A percentile compares a stretch with the other conserved stretches of the same genome.
phyloP scores from a whole-genome alignment of 2,797 vertebrate genomes.

The Periparus ater region DNA sequence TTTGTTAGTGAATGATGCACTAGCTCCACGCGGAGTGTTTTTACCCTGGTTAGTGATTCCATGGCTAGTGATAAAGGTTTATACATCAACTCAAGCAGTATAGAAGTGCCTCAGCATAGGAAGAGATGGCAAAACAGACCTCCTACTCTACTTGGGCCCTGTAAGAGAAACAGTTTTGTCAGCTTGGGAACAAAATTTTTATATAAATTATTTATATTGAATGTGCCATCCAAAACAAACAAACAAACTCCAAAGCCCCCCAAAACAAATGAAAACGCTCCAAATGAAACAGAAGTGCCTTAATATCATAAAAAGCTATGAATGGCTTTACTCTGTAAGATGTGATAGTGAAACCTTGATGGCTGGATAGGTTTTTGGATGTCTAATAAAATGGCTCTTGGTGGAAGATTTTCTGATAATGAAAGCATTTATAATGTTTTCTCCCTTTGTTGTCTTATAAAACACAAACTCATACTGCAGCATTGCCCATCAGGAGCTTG shows the following conservation, averaged over 20 bases:
- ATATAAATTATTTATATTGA: background rate
- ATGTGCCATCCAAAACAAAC: background rate
- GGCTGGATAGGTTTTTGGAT: background rate
- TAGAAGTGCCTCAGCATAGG: background rate
- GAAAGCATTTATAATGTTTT: background rate
- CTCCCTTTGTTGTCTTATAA: background rate
- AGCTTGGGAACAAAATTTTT: background rate
- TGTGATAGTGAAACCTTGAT: background rate
- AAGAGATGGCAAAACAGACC: background rate
- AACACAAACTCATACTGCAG: background rate
- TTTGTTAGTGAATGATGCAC: background rate
- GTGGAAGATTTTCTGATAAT: background rate
- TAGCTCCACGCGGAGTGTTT: background rate
- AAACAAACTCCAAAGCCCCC: background rate
- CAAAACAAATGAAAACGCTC: background rate
- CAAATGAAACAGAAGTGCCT: background rate
- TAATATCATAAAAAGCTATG: background rate
- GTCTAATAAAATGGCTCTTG: background rate
- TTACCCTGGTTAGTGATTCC: background rate
- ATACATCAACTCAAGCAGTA: background rate
- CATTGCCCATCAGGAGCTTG: background rate
- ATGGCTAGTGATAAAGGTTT: background rate
- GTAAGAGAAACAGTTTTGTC: background rate
- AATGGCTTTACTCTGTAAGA: background rate
- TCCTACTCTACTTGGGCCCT: background rate